Evolutionary conservation across 2,888 invertebrate species (phyloP).

Genomic region (Stenodema calcarata): DNA sequence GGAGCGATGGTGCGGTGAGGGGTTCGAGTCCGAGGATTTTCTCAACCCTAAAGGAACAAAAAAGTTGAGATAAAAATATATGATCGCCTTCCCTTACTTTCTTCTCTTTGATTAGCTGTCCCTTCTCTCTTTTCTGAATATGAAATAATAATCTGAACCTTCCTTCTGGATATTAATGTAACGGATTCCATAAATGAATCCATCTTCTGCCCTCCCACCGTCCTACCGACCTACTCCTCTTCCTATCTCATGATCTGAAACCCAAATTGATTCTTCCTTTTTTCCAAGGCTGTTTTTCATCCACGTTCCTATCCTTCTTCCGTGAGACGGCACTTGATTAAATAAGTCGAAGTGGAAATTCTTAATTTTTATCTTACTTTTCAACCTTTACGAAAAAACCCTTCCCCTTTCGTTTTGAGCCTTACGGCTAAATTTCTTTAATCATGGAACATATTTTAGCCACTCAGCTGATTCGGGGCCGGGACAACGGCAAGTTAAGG

Average conservation of each 20-base stretch:
- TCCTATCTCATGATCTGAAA: constrained; percentile 9
- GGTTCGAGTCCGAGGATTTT: neutral
- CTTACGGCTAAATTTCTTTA: too few species aligned
- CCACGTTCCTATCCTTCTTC: neutral
- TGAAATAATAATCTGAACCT: constrained; percentile 44
- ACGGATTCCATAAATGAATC: constrained; percentile 44
- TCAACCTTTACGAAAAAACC: constrained; percentile 1
- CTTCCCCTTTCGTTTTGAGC: too few species aligned
- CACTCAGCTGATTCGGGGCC: too few species aligned
- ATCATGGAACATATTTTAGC: too few species aligned
- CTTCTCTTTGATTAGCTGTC: constrained; percentile 45
- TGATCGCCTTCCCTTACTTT: constrained; percentile 38
- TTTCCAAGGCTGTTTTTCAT: neutral
- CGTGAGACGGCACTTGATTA: constrained; percentile 21
- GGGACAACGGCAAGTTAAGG: too few species aligned
- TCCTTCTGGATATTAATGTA: constrained; percentile 45
- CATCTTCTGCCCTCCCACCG: neutral
- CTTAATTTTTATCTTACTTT: constrained; percentile 12
- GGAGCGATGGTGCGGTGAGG: constrained; percentile 4
- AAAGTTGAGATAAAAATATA: constrained; percentile 33
- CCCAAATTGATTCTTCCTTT: constrained; percentile 24
- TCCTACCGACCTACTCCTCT: neutral
- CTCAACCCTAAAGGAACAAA: neutral
- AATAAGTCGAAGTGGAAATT: constrained; percentile 33
- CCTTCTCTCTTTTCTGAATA: constrained; percentile 42